Evolutionary conservation across 2,888 invertebrate species (phyloP).

Genomic region (Phortica okadai): DNA sequence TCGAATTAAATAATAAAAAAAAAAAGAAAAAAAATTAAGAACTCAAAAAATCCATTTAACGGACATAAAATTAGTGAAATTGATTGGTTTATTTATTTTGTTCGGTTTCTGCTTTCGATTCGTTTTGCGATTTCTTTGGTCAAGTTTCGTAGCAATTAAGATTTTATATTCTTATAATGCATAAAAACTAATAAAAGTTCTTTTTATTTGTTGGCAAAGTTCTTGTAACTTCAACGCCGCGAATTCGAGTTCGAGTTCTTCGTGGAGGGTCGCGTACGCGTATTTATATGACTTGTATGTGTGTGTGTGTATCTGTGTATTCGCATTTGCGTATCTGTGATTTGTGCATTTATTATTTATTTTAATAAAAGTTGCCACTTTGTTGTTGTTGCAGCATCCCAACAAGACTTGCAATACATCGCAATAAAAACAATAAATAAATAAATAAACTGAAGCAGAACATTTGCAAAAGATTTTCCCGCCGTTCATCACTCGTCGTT

Average conservation of each 20-base stretch:
- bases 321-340: neutral
- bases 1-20: too few relatives aligned
- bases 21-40: neutral
- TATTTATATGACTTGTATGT: neutral
- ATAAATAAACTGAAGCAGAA: neutral
- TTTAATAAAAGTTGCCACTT: neutral
- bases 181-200: too few relatives aligned
- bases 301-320: neutral
- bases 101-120: neutral
- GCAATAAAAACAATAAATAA: neutral
- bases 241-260: neutral
- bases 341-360: conserved; percentile 23
- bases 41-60: neutral
- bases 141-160: too few relatives aligned
- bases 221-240: too few relatives aligned
- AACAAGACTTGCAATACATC: neutral
- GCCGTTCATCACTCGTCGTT: neutral
- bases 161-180: too few relatives aligned
- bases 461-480: neutral
- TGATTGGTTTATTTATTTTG: neutral
- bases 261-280: conserved; percentile 10
- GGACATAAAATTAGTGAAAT: neutral
- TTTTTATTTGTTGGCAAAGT: too few relatives aligned
- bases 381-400: too few relatives aligned
- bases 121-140: too few relatives aligned